Percentiles rank a stretch among this genome's conserved stretches.
phyloP scores from a whole-genome alignment of 2,888 invertebrate genomes.

The Taenaris catops region DNA sequence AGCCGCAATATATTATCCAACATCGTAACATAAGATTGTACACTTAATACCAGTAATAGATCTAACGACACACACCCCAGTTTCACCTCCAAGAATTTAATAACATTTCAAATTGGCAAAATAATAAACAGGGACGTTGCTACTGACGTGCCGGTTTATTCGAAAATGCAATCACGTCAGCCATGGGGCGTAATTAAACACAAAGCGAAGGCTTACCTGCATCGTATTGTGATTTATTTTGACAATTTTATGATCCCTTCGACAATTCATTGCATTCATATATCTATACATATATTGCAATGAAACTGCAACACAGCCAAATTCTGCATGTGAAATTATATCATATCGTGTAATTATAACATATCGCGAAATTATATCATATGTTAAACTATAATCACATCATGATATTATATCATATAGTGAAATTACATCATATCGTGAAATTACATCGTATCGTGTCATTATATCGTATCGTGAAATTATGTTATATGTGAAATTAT shows the following conservation, averaged over 20 bases:
- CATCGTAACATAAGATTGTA: conserved; percentile 29
- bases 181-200: conserved; percentile 66
- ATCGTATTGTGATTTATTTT: conserved; percentile 26
- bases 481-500: too few species aligned
- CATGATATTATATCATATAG: too few species aligned
- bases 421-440: too few species aligned
- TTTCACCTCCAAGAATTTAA: conserved; percentile 58
- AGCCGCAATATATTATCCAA: too few species aligned
- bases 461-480: too few species aligned
- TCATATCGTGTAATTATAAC: too few species aligned
- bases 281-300: too few species aligned
- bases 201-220: conserved; percentile 43
- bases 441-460: too few species aligned
- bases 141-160: conserved; percentile 32
- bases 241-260: conserved; percentile 27
- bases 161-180: conserved; percentile 70
- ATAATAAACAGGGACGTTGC: conserved; percentile 67
- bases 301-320: too few species aligned
- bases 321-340: too few species aligned
- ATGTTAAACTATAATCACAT: too few species aligned
- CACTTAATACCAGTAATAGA: conserved; percentile 16
- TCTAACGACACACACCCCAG: conserved; percentile 35
- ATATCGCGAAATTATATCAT: too few species aligned
- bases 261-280: conserved; percentile 9
- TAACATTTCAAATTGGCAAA: conserved; percentile 70